Evolutionary conservation across 2,113 vertebrate genomes (phyloP), one percentile per base, ranked within the genome.

Genomic region (Pseudorhombus dupliciocellatus): DNA sequence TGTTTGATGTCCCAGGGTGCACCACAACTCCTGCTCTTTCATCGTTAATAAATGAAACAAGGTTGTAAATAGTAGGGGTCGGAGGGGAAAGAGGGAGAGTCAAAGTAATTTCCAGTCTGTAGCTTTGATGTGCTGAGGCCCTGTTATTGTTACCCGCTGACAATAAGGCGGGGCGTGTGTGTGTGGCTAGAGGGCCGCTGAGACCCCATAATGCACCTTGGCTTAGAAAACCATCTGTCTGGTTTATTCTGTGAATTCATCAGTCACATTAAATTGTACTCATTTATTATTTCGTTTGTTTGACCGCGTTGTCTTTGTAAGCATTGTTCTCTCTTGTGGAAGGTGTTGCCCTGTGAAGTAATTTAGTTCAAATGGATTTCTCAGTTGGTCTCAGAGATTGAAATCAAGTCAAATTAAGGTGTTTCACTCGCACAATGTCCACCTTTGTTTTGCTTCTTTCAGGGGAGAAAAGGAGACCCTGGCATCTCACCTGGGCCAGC

Each of bases 391-490:
- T 62, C 4, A 37, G n/a, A 59, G 55, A 37, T 37, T 2, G 34
- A 37, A 50, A 63, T 42, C 66, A 5, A n/a, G n/a, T n/a, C n/a
- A n/a, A n/a, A 62, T 28, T 72, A 14, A 1, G 24, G 0, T 44
- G 20, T 70, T 60, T 60, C 51, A 66, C 44, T 0, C 3, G 71
- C 44, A 69, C 22, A 79, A 71, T n/a, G 55, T 63, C 26, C 22
- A 7, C 7, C 5, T 64, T 62, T 81, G 26, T 77, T 44, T 62
- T 70, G 92, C 86, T 88, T 66, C 77, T 90, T 91, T 87, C 90
- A 98, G 97, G 97, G 97, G 59, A 95, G 93, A 76, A 99, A 99
- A 85, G 98, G 98, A 71, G 97, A 98, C 89, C 95, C 97, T 7
- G 97, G 96, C 65, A 87, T 96, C 22, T 99, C 98, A 14, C 96